Evolutionary conservation across 2,113 vertebrate species (phyloP).

Genomic region (Channa maculata): DNA sequence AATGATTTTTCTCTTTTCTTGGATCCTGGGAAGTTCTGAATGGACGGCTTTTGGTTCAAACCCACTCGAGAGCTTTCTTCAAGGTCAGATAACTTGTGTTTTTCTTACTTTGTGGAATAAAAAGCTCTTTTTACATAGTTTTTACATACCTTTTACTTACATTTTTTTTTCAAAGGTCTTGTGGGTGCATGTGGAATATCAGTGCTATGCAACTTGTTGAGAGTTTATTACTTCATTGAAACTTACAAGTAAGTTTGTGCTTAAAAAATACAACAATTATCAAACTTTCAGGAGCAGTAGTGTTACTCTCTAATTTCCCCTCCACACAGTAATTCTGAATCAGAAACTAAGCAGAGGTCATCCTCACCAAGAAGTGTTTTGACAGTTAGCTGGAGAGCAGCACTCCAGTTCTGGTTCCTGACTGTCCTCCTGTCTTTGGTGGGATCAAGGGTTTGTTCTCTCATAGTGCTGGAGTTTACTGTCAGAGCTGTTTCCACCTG

Average conservation of each 20-base stretch:
- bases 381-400: constrained; percentile 60
- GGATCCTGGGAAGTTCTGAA: constrained; percentile 74
- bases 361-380: not conserved
- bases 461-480: constrained; percentile 92
- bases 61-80: constrained; percentile 81
- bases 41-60: constrained; percentile 72
- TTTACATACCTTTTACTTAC: not conserved
- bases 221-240: constrained; percentile 85
- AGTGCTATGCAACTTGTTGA: constrained; percentile 86
- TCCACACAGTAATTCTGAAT: constrained; percentile 50
- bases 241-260: constrained; percentile 84
- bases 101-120: not conserved
- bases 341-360: constrained; percentile 17
- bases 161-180: constrained; percentile 78
- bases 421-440: constrained; percentile 80
- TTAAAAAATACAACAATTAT: not conserved
- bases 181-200: constrained; percentile 87
- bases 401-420: constrained; percentile 81
- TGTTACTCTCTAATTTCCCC: not conserved
- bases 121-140: not conserved
- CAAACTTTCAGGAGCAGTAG: not conserved
- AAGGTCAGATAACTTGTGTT: constrained; percentile 80
- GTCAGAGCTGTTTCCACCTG: constrained; percentile 83
- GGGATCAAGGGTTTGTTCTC: constrained; percentile 84
- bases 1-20: constrained; percentile 73